phyloP scores from a whole-genome alignment of 53 echinoderm and acorn worm species.

The Patiria pectinifera region DNA sequence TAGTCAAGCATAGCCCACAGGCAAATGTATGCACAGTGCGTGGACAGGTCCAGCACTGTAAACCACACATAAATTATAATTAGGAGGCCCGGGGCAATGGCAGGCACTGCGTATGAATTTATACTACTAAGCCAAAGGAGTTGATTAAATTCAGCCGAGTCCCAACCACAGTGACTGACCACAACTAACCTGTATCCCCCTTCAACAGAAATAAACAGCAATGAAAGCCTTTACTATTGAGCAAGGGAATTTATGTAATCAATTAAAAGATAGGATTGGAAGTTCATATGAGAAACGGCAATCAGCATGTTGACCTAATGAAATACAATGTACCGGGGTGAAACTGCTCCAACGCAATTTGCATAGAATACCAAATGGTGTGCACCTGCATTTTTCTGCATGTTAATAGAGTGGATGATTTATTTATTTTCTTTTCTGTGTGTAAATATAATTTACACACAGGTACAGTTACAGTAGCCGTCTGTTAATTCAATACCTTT shows the following conservation, averaged over 20 bases:
- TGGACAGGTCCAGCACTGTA: neutral
- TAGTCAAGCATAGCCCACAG: neutral
- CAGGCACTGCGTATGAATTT: neutral
- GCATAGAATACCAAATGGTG: neutral
- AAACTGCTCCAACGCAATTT: neutral
- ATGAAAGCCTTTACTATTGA: neutral
- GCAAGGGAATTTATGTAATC: neutral
- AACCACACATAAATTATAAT: conserved; percentile 33
- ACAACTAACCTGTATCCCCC: neutral
- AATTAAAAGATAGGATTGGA: neutral
- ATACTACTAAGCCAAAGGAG: neutral
- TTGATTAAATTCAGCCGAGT: neutral
- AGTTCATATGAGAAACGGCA: neutral
- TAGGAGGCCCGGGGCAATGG: neutral
- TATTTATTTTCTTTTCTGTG: neutral
- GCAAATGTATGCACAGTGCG: conserved; percentile 9
- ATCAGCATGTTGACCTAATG: neutral
- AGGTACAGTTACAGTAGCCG: neutral
- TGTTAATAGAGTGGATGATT: neutral
- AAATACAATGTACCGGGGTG: neutral
- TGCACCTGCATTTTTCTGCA: neutral
- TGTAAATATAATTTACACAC: neutral
- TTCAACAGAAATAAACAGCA: neutral
- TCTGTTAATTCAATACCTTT: neutral
- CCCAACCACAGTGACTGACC: neutral